Evolutionary conservation across 2,888 invertebrate genomes (phyloP), one percentile per base, ranked within the genome.

Genomic region (Trichopoda pennipes): DNA sequence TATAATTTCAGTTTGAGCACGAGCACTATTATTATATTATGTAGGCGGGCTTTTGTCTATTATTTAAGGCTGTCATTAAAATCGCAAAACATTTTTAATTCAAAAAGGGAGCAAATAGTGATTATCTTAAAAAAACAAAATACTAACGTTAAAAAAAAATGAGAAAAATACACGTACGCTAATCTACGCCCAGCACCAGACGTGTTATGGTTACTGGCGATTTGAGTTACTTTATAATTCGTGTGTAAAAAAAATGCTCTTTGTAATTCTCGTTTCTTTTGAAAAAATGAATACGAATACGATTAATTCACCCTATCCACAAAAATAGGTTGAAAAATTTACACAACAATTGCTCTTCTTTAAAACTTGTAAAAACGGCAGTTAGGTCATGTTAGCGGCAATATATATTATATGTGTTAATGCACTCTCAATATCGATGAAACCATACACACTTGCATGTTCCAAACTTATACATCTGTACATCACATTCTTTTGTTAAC

Each of bases 371-470:
- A 17, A 47, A 47, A 47, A 47, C 14, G 7, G n/a, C 16, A 47
- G 7, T 47, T 17, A n/a, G 16, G 14, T 44, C 3, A n/a, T 44
- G 12, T 44, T n/a, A 14, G 3, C n/a, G 16, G 6, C n/a, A 44
- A 4, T 3, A 44, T 44, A n/a, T 14, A 7, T 14, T 35, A 58
- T 19, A 10, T 49, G 32, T 16, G 21, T 32, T 35, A n/a, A 49
- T 49, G n/a, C 51, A 51, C 51, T 60, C 10, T 70, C 60, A 51
- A 60, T 23, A 69, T 73, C 63, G 73, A 73, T 73, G 63, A 73
- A 53, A 63, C 63, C 73, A 63, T 38, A 28, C 72, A 73, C 23
- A 28, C 73, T 28, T 73, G 53, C 73, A 73, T 44, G 44, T 73
- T 53, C 14, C 21, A 61, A 53, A 55, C 63, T 73, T 38, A 72